These are phyloP conservation scores for Entomobrya proxima DNA, from an alignment of 2,888 invertebrate species.

Conservation along the genomic window DNA sequence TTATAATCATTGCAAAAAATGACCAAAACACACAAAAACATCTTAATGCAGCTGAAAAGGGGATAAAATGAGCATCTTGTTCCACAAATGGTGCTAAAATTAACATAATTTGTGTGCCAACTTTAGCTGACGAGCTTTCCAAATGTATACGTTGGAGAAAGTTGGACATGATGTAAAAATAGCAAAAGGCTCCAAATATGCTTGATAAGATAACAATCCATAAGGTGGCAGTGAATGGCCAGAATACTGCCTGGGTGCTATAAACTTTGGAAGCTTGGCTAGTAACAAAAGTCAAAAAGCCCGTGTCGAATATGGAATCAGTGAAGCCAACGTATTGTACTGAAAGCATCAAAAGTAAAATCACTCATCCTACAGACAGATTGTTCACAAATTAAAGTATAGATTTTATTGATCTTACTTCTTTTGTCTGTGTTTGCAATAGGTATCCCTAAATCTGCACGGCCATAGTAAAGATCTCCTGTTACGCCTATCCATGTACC, in stretches of 20 bases:
- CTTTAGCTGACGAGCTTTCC: neutral
- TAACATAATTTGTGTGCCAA: constrained; percentile 2
- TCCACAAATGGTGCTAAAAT: constrained; percentile 57
- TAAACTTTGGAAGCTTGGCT: constrained; percentile 49
- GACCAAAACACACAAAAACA: constrained; percentile 45
- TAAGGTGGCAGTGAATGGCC: constrained; percentile 42
- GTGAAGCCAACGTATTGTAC: constrained; percentile 40
- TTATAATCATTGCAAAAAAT: constrained; percentile 57
- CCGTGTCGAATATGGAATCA: constrained; percentile 38
- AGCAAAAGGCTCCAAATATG: neutral
- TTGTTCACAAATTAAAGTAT: neutral
- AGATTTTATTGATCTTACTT: constrained; percentile 31
- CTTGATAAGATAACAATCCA: constrained; percentile 46
- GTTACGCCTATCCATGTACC: constrained; percentile 70
- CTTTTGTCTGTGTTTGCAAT: constrained; percentile 60
- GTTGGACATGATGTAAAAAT: constrained; percentile 2
- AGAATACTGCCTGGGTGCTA: constrained; percentile 46
- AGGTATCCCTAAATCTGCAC: constrained; percentile 60
- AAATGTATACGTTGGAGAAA: neutral
- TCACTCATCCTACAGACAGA: neutral
- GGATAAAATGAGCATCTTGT: constrained; percentile 39
- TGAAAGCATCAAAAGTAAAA: neutral
- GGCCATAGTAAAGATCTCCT: constrained; percentile 54
- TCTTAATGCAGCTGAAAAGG: constrained; percentile 17
- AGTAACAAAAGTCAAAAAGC: constrained; percentile 69